Conservation (phyloP, 1,140 invertebrate genomes). For the Macrosteles quadrilineatus region DNA sequence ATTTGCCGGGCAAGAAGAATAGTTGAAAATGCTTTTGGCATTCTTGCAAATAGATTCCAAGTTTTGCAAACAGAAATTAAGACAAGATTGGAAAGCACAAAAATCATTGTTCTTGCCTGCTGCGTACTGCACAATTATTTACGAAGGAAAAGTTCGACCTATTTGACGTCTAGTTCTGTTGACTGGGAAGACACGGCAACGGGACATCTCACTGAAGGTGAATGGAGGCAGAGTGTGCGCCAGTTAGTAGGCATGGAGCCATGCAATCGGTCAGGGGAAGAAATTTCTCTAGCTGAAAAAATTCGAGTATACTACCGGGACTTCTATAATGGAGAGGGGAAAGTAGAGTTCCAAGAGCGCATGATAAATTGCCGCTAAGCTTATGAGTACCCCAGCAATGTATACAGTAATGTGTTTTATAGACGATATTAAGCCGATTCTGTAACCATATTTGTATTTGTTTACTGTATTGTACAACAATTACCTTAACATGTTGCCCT, state of each 20-base stretch:
- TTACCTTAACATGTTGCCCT: too few species aligned
- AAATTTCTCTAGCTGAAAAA: background rate
- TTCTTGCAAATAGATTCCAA: slow-evolving; percentile 48
- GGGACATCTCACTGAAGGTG: background rate
- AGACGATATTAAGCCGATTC: too few species aligned
- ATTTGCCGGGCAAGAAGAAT: slow-evolving; percentile 43
- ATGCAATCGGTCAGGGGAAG: background rate
- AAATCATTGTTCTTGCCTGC: background rate
- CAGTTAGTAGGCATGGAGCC: background rate
- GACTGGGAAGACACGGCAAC: slow-evolving; percentile 7
- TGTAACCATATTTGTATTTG: too few species aligned
- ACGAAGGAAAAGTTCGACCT: slow-evolving; percentile 4
- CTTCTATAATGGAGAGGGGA: slow-evolving; percentile 15
- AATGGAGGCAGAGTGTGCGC: background rate
- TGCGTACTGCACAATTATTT: slow-evolving; percentile 13
- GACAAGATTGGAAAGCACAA: slow-evolving; percentile 40
- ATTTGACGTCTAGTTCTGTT: slow-evolving; percentile 13
- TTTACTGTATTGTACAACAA: too few species aligned
- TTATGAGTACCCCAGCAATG: too few species aligned
- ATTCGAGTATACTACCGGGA: background rate
- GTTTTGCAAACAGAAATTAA: slow-evolving; percentile 48
- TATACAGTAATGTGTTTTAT: too few species aligned
- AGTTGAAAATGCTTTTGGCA: slow-evolving; percentile 47
- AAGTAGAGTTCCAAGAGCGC: slow-evolving; percentile 15
- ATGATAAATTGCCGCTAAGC: slow-evolving; percentile 13